Percentiles rank a stretch among this genome's conserved stretches.
Evolutionary conservation across 2,797 vertebrate species (phyloP).

Genomic region (Neosilurus hyrtlii): DNA sequence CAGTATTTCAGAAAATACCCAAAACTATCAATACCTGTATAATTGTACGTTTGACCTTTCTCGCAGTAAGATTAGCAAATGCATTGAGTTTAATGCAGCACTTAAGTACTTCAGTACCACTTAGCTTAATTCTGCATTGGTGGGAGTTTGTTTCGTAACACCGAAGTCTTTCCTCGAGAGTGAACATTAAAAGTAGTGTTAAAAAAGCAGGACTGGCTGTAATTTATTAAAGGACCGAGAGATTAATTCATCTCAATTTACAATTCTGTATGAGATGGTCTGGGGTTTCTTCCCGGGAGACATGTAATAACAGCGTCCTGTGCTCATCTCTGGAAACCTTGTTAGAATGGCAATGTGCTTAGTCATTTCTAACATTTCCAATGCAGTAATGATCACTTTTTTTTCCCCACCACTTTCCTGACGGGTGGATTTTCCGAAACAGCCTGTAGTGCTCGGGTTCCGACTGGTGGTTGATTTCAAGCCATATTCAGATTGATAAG

Average conservation of each 20-base stretch:
- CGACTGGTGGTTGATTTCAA: neutral
- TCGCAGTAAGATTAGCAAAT: conserved; percentile 2
- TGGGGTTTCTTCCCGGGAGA: conserved; percentile 27
- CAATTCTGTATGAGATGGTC: neutral
- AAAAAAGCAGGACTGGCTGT: neutral
- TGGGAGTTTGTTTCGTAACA: conserved; percentile 61
- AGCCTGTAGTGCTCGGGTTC: neutral
- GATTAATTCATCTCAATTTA: conserved; percentile 26
- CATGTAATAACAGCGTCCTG: conserved; percentile 19
- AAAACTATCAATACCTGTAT: neutral
- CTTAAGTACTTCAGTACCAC: conserved; percentile 30
- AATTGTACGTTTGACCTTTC: conserved; percentile 21
- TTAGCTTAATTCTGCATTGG: conserved; percentile 51
- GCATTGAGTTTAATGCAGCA: conserved; percentile 14
- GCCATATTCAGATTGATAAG: neutral
- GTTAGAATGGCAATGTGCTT: conserved; percentile 29
- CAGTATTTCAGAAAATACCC: conserved; percentile 11
- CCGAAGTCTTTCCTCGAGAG: conserved; percentile 35
- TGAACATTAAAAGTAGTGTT: conserved; percentile 39
- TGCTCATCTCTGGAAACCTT: conserved; percentile 28
- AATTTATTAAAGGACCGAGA: neutral
- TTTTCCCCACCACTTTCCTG: conserved; percentile 34
- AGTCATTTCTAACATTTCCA: conserved; percentile 21
- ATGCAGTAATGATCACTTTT: conserved; percentile 14
- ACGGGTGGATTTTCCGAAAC: neutral